A percentile compares a stretch with the other conserved stretches of the same genome.
phyloP scores from a whole-genome alignment of 2,113 vertebrate species.

The Tetrax tetrax region DNA sequence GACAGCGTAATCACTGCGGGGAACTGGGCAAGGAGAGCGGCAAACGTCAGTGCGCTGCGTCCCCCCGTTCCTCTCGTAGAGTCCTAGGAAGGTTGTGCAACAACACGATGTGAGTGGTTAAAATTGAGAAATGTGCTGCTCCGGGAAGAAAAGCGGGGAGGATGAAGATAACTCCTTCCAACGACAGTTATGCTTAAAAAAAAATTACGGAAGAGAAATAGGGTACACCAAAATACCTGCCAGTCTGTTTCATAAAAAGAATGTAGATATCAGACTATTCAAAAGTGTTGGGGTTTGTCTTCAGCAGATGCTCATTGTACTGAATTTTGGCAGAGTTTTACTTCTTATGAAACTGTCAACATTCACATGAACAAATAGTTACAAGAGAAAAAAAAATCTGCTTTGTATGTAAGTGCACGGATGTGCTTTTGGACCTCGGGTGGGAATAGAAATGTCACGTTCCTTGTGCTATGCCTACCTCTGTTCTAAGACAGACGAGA shows the following conservation, averaged over 20 bases:
- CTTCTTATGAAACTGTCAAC: neutral
- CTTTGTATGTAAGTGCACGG: accelerated
- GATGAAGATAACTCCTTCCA: neutral
- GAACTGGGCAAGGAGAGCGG: neutral
- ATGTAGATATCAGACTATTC: neutral
- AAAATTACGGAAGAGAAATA: neutral
- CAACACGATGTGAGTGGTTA: neutral
- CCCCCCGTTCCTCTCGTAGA: neutral
- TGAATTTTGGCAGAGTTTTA: neutral
- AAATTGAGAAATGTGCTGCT: neutral
- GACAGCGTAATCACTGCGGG: neutral
- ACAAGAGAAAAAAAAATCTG: neutral
- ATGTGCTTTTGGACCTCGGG: neutral
- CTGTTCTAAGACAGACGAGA: too few species aligned
- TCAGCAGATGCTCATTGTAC: neutral
- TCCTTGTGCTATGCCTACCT: neutral
- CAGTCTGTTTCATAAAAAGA: neutral
- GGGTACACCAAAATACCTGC: neutral
- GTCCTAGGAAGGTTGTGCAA: neutral
- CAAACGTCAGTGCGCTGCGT: neutral
- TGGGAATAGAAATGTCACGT: neutral
- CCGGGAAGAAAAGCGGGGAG: neutral
- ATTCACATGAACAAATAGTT: neutral
- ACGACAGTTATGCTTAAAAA: neutral
- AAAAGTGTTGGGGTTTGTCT: neutral